These are phyloP conservation scores for Varroa destructor DNA, from an alignment of 1,140 invertebrate species.

Conservation along the genomic window DNA sequence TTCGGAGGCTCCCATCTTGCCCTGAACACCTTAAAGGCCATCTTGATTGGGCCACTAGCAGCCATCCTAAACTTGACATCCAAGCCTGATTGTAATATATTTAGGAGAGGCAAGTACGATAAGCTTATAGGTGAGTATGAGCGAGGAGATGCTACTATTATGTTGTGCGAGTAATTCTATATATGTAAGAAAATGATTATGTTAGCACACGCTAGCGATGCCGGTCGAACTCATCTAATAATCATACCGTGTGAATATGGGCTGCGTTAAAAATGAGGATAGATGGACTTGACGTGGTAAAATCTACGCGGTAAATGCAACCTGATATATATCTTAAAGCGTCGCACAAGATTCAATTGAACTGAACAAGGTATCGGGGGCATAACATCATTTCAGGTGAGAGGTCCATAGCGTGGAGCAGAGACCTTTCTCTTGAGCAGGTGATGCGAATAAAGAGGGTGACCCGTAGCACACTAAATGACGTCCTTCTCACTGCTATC, in stretches of 20 bases:
- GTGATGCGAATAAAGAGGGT: constrained; percentile 44
- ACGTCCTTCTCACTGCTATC: constrained; percentile 46
- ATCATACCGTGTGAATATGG: too few relatives aligned
- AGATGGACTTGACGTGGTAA: too few relatives aligned
- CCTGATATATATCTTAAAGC: too few relatives aligned
- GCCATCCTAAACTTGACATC: constrained; percentile 44
- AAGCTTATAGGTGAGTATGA: constrained; percentile 9
- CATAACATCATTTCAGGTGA: constrained; percentile 33
- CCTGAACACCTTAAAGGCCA: constrained; percentile 42
- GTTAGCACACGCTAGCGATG: too few relatives aligned
- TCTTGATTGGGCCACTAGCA: constrained; percentile 46
- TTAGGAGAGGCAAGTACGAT: constrained; percentile 31
- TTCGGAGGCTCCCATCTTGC: constrained; percentile 42
- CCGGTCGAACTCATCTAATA: too few relatives aligned
- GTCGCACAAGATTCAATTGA: too few relatives aligned
- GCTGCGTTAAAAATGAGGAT: too few relatives aligned
- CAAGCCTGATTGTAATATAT: constrained; percentile 35
- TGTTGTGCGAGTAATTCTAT: too few relatives aligned
- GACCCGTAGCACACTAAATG: constrained; percentile 46
- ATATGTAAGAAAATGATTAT: too few relatives aligned
- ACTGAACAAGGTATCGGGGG: too few relatives aligned
- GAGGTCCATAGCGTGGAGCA: constrained; percentile 43
- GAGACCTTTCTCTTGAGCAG: constrained; percentile 40
- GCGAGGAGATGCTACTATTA: too few relatives aligned
- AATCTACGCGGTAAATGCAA: too few relatives aligned